Evolutionary conservation across 2,797 vertebrate genomes (phyloP).

Genomic region (Sparidentex hasta): DNA sequence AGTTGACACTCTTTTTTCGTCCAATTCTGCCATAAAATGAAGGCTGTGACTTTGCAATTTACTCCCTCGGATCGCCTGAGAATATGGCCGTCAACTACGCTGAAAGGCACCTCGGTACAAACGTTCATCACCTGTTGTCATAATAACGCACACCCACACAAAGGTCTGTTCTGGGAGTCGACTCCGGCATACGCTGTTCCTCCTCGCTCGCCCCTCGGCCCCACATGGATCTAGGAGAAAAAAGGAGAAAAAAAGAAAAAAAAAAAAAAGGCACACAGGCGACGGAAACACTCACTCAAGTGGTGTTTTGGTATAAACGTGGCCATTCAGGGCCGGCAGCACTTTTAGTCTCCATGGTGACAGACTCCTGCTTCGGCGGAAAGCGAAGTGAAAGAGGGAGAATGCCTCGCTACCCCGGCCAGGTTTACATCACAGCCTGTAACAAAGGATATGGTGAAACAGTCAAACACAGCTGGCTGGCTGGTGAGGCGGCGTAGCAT

Average conservation of each 20-base stretch:
- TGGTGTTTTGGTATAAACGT: constrained; percentile 69
- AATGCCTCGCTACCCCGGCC: constrained; percentile 47
- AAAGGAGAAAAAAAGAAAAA: neutral
- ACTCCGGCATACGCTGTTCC: constrained; percentile 42
- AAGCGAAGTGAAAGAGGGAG: constrained; percentile 53
- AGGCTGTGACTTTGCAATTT: no score
- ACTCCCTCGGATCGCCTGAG: neutral
- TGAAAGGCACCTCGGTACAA: constrained; percentile 12
- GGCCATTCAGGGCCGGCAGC: constrained; percentile 56
- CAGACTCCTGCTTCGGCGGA: constrained; percentile 57
- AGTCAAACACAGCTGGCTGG: constrained; percentile 64
- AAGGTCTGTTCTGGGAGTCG: constrained; percentile 36
- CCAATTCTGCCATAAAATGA: no score
- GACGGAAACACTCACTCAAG: constrained; percentile 61
- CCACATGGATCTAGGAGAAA: constrained; percentile 28
- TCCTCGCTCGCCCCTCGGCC: constrained; percentile 28
- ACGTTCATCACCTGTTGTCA: constrained; percentile 33
- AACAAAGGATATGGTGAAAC: constrained; percentile 61
- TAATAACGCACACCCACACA: constrained; percentile 43
- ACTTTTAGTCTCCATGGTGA: constrained; percentile 69
- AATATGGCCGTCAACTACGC: neutral
- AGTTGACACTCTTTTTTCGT: constrained; percentile 17
- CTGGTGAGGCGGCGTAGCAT: constrained; percentile 30
- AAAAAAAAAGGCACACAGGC: constrained; percentile 24
- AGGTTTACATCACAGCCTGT: constrained; percentile 68